phyloP scores from a whole-genome alignment of 2,888 invertebrate species.

The Maniola hyperantus region DNA sequence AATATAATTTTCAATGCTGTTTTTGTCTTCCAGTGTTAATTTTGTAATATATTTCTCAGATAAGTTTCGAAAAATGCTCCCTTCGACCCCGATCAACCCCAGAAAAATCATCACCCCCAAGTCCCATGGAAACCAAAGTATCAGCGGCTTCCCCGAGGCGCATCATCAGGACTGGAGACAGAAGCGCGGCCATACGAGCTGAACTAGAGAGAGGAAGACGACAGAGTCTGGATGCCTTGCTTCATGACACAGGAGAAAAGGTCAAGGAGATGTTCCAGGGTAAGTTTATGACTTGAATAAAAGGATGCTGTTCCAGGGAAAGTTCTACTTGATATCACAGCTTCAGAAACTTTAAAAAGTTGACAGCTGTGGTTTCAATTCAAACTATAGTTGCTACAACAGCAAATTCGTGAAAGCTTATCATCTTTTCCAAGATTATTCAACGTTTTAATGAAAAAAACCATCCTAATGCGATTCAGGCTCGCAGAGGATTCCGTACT shows the following conservation, averaged over 20 bases:
- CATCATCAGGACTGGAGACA: constrained; percentile 46
- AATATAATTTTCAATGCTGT: too few relatives aligned
- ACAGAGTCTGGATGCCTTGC: constrained; percentile 89
- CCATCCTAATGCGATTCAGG: too few relatives aligned
- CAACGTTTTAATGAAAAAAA: too few relatives aligned
- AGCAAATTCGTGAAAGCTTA: too few relatives aligned
- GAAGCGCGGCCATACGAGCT: constrained; percentile 48
- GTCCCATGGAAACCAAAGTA: constrained; percentile 59
- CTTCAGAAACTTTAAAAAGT: too few relatives aligned
- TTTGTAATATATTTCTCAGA: neutral
- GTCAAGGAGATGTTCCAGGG: constrained; percentile 93
- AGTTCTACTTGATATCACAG: too few relatives aligned
- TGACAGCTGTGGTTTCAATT: too few relatives aligned
- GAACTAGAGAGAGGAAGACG: constrained; percentile 75
- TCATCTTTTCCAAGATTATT: too few relatives aligned
- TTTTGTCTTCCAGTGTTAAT: neutral
- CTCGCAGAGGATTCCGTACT: too few relatives aligned
- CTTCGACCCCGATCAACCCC: constrained; percentile 69
- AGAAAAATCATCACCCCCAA: constrained; percentile 63
- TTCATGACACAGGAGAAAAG: constrained; percentile 90
- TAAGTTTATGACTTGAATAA: constrained; percentile 37
- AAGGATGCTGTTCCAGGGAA: too few relatives aligned
- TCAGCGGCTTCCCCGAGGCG: constrained; percentile 54
- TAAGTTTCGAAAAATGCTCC: constrained; percentile 80
- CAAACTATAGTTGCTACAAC: too few relatives aligned